Evolutionary conservation across 1,140 invertebrate species (phyloP).

Genomic region (Neodiprion pinetum): DNA sequence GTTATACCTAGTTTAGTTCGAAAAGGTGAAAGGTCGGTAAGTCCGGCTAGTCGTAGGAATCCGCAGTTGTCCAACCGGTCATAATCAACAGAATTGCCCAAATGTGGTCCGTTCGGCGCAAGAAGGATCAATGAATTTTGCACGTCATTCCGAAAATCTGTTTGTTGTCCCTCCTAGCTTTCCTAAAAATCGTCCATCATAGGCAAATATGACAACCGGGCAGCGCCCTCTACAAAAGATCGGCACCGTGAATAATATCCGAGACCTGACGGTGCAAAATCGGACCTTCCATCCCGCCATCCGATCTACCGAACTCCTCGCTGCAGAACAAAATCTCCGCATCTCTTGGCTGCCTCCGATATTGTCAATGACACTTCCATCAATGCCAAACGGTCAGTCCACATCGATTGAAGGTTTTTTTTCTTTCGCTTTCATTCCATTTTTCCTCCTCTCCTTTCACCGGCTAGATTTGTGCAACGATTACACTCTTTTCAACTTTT

Average conservation of each 20-base stretch:
- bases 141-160: conserved; percentile 55
- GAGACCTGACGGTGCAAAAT: conserved; percentile 58
- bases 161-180: conserved; percentile 40
- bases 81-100: conserved; percentile 56
- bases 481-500: too few species aligned
- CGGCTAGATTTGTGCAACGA: too few species aligned
- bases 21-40: background rate
- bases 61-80: conserved; percentile 42
- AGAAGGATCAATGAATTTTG: conserved; percentile 49
- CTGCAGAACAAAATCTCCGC: background rate
- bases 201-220: conserved; percentile 63
- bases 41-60: too few species aligned
- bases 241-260: conserved; percentile 59
- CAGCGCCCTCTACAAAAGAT: conserved; percentile 54
- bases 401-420: background rate
- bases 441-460: too few species aligned
- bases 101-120: conserved; percentile 44
- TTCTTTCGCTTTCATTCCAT: too few species aligned
- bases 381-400: conserved; percentile 1
- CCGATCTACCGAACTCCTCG: background rate
- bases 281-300: conserved; percentile 43
- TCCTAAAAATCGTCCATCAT: conserved; percentile 59
- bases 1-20: background rate
- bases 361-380: background rate
- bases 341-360: background rate